These are phyloP conservation scores for Scolopax mira DNA, from an alignment of 2,113 vertebrate genomes.

Conservation along the genomic window DNA sequence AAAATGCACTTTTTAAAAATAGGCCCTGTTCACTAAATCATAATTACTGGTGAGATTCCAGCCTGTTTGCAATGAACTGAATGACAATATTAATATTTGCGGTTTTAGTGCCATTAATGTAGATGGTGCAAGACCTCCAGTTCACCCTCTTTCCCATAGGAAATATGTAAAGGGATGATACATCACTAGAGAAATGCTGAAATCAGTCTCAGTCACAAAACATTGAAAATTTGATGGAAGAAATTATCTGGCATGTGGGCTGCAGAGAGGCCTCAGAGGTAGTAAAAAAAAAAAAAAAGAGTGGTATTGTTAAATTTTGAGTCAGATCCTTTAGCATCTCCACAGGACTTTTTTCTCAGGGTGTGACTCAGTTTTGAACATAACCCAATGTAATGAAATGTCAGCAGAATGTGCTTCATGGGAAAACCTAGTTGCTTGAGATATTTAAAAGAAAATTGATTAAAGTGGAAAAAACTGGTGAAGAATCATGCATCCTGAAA, in stretches of 20 bases:
- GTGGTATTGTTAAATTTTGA: neutral
- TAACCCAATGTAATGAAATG: neutral
- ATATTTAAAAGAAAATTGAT: neutral
- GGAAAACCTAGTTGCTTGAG: neutral
- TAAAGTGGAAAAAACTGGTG: neutral
- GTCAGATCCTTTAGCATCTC: neutral
- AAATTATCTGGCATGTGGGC: neutral
- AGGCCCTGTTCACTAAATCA: neutral
- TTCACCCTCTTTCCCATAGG: neutral
- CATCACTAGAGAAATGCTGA: neutral
- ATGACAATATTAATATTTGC: neutral
- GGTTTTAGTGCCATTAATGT: neutral
- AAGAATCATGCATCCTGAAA: neutral
- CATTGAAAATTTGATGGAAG: neutral
- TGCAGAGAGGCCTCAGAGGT: neutral
- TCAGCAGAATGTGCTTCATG: neutral
- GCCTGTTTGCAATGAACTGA: neutral
- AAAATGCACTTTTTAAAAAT: neutral
- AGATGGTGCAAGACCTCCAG: neutral
- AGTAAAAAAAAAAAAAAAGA: neutral
- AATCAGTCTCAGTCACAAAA: neutral
- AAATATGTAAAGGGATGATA: neutral
- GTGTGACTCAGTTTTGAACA: neutral
- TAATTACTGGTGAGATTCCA: neutral
- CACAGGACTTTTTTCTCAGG: neutral